Evolutionary conservation across 2,113 vertebrate genomes (phyloP).

Genomic region (Ursus arctos): DNA sequence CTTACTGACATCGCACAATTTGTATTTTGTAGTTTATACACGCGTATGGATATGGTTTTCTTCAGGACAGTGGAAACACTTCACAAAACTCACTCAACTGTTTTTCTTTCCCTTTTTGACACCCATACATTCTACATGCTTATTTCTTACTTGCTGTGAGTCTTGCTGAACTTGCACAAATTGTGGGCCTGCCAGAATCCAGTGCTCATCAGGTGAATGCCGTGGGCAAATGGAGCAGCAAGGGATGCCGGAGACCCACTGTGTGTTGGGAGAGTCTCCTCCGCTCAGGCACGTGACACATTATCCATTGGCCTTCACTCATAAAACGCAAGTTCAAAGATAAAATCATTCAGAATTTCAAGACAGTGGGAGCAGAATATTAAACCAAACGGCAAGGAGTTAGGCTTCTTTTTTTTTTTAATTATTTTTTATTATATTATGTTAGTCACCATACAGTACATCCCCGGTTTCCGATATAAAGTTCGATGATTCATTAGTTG

Average conservation of each 20-base stretch:
- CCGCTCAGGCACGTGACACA: too few species aligned
- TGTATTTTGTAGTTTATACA: neutral
- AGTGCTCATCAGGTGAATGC: neutral
- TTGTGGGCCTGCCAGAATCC: neutral
- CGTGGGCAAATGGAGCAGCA: neutral
- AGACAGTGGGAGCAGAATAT: neutral
- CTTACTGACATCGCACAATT: neutral
- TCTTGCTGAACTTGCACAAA: neutral
- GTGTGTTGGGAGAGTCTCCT: neutral
- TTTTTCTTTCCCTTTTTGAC: neutral
- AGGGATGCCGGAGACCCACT: neutral
- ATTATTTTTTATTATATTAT: too few species aligned
- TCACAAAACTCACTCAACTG: neutral
- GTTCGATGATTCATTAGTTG: too few species aligned
- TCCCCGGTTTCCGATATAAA: too few species aligned
- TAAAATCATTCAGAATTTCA: slow-evolving; percentile 1
- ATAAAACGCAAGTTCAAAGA: neutral
- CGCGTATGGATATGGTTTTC: neutral
- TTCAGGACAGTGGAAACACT: neutral
- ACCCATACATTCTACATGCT: neutral
- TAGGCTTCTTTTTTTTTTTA: too few species aligned
- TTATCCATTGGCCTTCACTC: neutral
- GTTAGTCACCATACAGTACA: too few species aligned
- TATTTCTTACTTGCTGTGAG: neutral
- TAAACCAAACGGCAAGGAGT: neutral